Base-by-base conservation (phyloP, 2,888 invertebrate genomes). In the Girardia tigrina region DNA sequence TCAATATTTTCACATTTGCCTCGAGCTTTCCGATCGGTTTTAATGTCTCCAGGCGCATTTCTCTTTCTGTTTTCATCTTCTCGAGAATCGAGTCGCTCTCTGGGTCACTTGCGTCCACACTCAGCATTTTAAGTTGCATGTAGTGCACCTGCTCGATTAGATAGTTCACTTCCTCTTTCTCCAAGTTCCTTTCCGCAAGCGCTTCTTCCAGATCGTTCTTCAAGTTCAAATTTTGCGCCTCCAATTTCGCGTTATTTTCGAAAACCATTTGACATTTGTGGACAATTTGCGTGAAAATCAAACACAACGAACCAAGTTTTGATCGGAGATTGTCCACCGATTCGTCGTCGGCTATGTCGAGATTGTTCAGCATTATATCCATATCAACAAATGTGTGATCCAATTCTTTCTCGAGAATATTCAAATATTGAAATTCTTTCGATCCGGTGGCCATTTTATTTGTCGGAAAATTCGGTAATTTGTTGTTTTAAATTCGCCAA, bases 391-490 rank as follows among this genome's bases (percentile, higher is more conserved):
- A 91, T 79, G 90, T 83, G 85, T 90, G 90, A 85, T 91, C 91
- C 84, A 91, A 91, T 85, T 91, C 91, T 84, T 91, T 91, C 87
- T 91, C 91, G 84, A 91, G 87, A 84, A 90, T 87, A 87, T 91
- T 90, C 83, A 91, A 86, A 91, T 91, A 91, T 81, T 89, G 88
- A 87, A 90, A 89, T 80, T 90, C 90, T 79, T 83, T 79, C 74
- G 82, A 80, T 20, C 80, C 79, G 70, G 83, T 82, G 78, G 84
- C 82, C 83, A 83, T 84, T 8, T n/a, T n/a, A n/a, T n/a, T n/a
- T n/a, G n/a, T n/a, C n/a, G n/a, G n/a, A n/a, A n/a, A n/a, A n/a
- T n/a, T n/a, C n/a, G n/a, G n/a, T n/a, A n/a, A n/a, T n/a, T n/a
- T n/a, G n/a, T n/a, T n/a, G n/a, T n/a, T n/a, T n/a, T n/a, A n/a